phyloP scores from a whole-genome alignment of 2,888 invertebrate species.

The Hypercompe scribonia region DNA sequence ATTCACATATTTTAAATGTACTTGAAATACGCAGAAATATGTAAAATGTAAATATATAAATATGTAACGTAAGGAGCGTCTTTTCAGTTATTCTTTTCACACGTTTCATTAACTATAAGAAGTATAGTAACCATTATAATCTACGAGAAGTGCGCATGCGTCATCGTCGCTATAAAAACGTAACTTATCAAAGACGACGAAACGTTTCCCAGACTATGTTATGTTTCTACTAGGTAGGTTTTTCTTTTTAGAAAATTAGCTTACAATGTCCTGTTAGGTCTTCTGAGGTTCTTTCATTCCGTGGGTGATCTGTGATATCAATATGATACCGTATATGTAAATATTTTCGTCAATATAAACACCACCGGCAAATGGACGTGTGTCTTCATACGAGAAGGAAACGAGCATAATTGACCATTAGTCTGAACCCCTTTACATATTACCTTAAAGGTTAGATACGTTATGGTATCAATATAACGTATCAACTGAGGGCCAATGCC shows the following conservation, averaged over 20 bases:
- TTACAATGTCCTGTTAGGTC: slow-evolving; percentile 9
- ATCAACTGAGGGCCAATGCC: not conserved
- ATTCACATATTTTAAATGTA: slow-evolving; percentile 14
- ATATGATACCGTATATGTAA: not conserved
- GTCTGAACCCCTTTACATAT: slow-evolving; percentile 8
- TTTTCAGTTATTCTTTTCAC: slow-evolving; percentile 10
- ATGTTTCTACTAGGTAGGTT: slow-evolving; percentile 26
- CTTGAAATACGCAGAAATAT: slow-evolving; percentile 1
- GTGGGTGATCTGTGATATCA: not conserved
- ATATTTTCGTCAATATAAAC: too few species aligned
- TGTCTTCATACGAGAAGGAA: slow-evolving; percentile 5
- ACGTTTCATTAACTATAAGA: slow-evolving; percentile 16
- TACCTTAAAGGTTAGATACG: not conserved
- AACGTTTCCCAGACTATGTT: slow-evolving; percentile 33
- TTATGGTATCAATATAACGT: not conserved
- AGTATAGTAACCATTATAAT: slow-evolving; percentile 27
- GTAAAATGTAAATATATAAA: not conserved
- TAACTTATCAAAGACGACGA: slow-evolving; percentile 25
- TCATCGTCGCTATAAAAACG: slow-evolving; percentile 38
- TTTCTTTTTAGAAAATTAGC: slow-evolving; percentile 26
- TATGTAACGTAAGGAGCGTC: slow-evolving; percentile 3
- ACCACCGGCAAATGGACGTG: not conserved
- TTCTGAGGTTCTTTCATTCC: not conserved
- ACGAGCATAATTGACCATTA: slow-evolving; percentile 15
- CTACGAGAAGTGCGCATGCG: slow-evolving; percentile 43